Evolutionary conservation across 2,113 vertebrate genomes (phyloP), one percentile per base, ranked within the genome.

Genomic region (Trichomycterus rosablanca): DNA sequence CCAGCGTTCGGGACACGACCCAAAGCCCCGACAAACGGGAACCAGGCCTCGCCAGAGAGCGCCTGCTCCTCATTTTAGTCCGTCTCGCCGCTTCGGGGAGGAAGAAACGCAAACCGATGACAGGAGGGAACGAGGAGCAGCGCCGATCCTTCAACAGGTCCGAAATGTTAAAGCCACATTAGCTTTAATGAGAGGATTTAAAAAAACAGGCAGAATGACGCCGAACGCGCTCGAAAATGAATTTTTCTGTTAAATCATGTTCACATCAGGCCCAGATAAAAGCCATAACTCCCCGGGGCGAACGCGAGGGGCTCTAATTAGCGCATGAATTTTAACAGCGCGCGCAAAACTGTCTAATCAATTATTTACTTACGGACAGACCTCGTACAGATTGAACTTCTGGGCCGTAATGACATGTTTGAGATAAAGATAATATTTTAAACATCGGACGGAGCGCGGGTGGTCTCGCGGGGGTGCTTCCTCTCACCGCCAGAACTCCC

Each of bases 251-350:
- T 85, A 84, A 86, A 89, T 86, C 87, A 86, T 85, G 84, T 87
- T 84, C 82, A 82, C 86, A 85, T 87, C 84, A 89, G 86, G 84
- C 85, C 76, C 87, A 89, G 87, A 89, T 89, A 86, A 87, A 89
- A 89, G 87, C 84, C 83, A 72, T 82, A 66, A 75, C 76, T 87
- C 84, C 83, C 87, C 74, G 75, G 75, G 84, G 37, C 37, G 84
- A 83, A 76, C 81, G 80, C 63, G 76, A 80, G 82, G 80, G 84
- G 86, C 82, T 87, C 86, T 84, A 89, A 89, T 87, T 89, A 89
- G 84, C 74, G 82, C 73, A 84, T 79, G 82, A 80, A 87, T 87
- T 78, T 83, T 80, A 84, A 83, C 78, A 40, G 15, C 78, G 80
- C 75, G 71, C 83, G 81, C 78, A 83, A 88, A 86, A 88, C 79